Conservation (phyloP, 2,113 vertebrate genomes). For the Forbesichthys agassizii region DNA sequence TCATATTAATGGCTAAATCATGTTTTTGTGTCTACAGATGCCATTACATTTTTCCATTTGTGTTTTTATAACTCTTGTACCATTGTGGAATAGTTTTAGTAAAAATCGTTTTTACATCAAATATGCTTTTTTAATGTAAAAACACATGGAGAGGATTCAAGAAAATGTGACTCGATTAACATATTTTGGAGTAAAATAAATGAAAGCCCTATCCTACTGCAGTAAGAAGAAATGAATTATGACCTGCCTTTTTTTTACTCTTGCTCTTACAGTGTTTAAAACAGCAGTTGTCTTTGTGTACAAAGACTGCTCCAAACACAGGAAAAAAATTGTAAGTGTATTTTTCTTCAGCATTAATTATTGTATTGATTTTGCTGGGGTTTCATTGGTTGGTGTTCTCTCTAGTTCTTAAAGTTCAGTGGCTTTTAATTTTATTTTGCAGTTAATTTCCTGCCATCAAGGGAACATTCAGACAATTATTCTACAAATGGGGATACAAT, state of each 20-base stretch:
- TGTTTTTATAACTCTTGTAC: too few relatives aligned
- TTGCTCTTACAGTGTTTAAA: slow-evolving; percentile 85
- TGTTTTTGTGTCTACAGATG: too few relatives aligned
- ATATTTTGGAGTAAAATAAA: background rate
- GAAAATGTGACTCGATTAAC: too few relatives aligned
- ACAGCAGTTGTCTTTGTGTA: slow-evolving; percentile 95
- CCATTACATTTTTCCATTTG: too few relatives aligned
- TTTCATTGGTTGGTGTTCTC: too few relatives aligned
- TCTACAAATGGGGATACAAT: background rate
- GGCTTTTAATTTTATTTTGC: background rate
- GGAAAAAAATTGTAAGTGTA: slow-evolving; percentile 91
- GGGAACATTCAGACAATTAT: too few relatives aligned
- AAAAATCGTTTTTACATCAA: too few relatives aligned
- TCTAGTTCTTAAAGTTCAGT: background rate
- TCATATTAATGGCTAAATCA: too few relatives aligned
- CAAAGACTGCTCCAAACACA: slow-evolving; percentile 92
- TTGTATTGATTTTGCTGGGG: background rate
- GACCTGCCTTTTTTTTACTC: slow-evolving; percentile 4
- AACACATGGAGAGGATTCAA: too few relatives aligned
- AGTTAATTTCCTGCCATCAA: too few relatives aligned
- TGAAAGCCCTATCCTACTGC: slow-evolving; percentile 17
- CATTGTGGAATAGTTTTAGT: too few relatives aligned
- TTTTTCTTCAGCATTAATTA: slow-evolving; percentile 3
- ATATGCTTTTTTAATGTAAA: too few relatives aligned
- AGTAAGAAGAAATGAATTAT: slow-evolving; percentile 16